phyloP scores from a whole-genome alignment of 2,888 invertebrate genomes.

The Sarcophaga carnaria region DNA sequence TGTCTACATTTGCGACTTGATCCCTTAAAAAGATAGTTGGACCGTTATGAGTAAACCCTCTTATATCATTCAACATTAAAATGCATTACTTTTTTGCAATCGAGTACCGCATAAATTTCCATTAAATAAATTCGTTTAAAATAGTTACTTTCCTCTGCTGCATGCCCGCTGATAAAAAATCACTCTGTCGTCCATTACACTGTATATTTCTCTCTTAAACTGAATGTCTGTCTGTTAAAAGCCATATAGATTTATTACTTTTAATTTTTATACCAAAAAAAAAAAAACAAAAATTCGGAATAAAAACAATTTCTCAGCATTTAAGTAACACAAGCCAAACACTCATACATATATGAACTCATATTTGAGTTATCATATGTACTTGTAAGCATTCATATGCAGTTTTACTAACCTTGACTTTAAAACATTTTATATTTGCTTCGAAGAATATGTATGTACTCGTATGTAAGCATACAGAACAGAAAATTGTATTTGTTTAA shows the following conservation, averaged over 20 bases:
- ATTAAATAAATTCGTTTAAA: not conserved
- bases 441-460: not conserved
- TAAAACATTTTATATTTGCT: slow-evolving; percentile 30
- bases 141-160: not conserved
- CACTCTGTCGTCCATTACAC: not conserved
- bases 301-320: slow-evolving; percentile 3
- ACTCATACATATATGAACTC: not conserved
- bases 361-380: not conserved
- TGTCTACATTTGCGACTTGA: too few species aligned
- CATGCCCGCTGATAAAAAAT: not conserved
- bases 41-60: not conserved
- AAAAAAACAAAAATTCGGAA: not conserved
- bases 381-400: not conserved
- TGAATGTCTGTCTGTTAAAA: not conserved
- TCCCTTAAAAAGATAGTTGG: too few species aligned
- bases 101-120: not conserved
- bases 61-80: too few species aligned
- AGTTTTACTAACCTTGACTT: slow-evolving; percentile 55
- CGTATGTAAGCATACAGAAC: not conserved
- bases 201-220: not conserved
- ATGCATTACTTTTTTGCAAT: not conserved
- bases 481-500: slow-evolving; percentile 36
- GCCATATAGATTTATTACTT: slow-evolving; percentile 14
- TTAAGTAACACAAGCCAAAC: not conserved
- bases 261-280: not conserved